A percentile compares a stretch with the other conserved stretches of the same genome.
Evolutionary conservation across 2,888 invertebrate genomes (phyloP).

Genomic region (Drosophila quinaria): DNA sequence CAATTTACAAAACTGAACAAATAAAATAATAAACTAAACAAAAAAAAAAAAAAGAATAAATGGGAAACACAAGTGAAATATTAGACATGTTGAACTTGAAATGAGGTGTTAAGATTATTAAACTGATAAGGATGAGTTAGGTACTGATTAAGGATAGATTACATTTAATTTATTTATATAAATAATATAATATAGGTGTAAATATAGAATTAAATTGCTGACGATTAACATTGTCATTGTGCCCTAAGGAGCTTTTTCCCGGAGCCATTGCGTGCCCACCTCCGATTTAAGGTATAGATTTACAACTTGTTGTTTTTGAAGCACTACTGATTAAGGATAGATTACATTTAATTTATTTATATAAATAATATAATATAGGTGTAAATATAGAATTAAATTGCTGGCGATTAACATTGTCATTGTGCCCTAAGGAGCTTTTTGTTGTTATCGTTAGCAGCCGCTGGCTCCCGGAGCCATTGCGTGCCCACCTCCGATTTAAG

Average conservation of each 20-base stretch:
- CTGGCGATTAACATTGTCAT: background rate
- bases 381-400: conserved; percentile 16
- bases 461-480: no score
- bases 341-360: conserved; percentile 4
- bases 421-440: conserved; percentile 17
- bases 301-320: conserved; percentile 35
- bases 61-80: conserved; percentile 4
- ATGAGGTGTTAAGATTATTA: background rate
- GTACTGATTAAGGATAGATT: background rate
- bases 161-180: conserved; percentile 6
- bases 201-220: conserved; percentile 12
- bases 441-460: no score
- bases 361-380: conserved; percentile 3
- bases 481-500: no score
- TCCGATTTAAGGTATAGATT: conserved; percentile 5
- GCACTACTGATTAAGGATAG: background rate
- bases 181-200: conserved; percentile 5
- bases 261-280: no score
- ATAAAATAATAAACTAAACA: background rate
- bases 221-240: background rate
- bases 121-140: conserved; percentile 4
- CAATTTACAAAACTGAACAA: background rate
- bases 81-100: conserved; percentile 6
- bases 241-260: conserved; percentile 21
- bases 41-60: no score